Percentiles rank a stretch among this genome's conserved stretches.
phyloP scores from a whole-genome alignment of 2,113 vertebrate genomes.

The Prietella phreatophila region DNA sequence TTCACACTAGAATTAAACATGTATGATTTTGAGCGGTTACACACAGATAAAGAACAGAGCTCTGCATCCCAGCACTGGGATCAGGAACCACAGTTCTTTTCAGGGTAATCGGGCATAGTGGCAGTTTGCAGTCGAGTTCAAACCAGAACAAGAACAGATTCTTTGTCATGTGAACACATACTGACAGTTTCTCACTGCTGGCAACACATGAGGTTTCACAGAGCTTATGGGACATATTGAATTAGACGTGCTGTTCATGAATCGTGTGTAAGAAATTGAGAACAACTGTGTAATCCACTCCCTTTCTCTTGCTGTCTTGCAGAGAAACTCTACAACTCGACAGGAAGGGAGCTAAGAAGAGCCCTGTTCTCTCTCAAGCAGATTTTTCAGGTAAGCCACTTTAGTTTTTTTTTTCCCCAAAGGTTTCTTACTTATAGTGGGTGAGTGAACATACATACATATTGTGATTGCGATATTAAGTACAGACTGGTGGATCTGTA shows the following conservation, averaged over 20 bases:
- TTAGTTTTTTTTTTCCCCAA: conserved; percentile 13
- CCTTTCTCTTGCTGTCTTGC: conserved; percentile 51
- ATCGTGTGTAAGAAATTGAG: conserved; percentile 16
- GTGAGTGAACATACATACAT: neutral
- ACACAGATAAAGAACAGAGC: conserved; percentile 20
- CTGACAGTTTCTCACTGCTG: conserved; percentile 28
- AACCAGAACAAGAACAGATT: conserved; percentile 17
- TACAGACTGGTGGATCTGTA: neutral
- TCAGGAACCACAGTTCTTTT: neutral
- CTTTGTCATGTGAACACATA: conserved; percentile 17
- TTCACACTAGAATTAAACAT: conserved; percentile 22
- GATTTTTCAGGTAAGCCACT: conserved; percentile 91
- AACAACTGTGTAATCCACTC: conserved; percentile 26
- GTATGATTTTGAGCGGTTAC: conserved; percentile 5
- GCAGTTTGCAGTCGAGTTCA: conserved; percentile 3
- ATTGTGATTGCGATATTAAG: neutral
- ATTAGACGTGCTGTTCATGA: conserved; percentile 4
- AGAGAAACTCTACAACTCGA: conserved; percentile 97
- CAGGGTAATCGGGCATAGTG: neutral
- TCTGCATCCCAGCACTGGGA: neutral
- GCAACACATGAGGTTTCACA: conserved; percentile 23
- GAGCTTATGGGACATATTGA: neutral
- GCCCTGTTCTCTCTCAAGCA: conserved; percentile 98
- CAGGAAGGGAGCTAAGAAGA: conserved; percentile 88
- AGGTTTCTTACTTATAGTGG: neutral